Evolutionary conservation across 2,113 vertebrate genomes (phyloP), one percentile per base, ranked within the genome.

Genomic region (Takifugu bimaculatus): DNA sequence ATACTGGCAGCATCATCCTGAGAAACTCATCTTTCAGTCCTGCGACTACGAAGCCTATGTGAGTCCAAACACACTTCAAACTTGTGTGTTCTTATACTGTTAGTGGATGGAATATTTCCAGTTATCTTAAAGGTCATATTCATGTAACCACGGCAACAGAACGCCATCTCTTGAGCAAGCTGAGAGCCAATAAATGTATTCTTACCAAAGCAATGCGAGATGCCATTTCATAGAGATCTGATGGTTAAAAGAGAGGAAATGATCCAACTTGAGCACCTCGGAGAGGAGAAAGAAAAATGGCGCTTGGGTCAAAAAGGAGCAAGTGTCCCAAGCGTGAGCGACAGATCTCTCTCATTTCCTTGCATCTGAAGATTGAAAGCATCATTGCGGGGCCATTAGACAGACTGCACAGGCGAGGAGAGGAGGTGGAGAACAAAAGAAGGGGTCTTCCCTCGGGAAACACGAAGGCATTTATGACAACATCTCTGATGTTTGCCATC

Each of bases 1-100:
- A 54, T 98, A 99, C 63, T 99, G 97, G 97, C 97, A 99, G 57
- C 97, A 99, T 75, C 97, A 99, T 74, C 97, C 96, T 0, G 97
- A 99, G 81, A 98, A 99, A 80, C 96, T 99, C 88, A 99, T 99
- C 90, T 98, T 99, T 88, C 96, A 98, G 83, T 98, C 97, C 0
- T 99, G 97, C 3, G 96, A 99, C 90, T 99, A 99, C 69, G 98
- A 99, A 88, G 97, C 97, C 78, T 99, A 98, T 71, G 97, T 99
- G 90, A 99, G 97, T 97, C 51, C 50, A 1, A 2, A 2, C 2
- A 2, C 53, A 1, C 26, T 56, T 29, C 35, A 48, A 25, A 5
- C 7, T 32, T 20, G 9, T 29, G 4, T 26, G 13, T 28, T n/a
- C 15, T 27, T 6, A 48, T n/a, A 7, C 1, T 11, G 35, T 39